Evolutionary conservation across 1,140 invertebrate genomes (phyloP).

Genomic region (Aporrectodea caliginosa): DNA sequence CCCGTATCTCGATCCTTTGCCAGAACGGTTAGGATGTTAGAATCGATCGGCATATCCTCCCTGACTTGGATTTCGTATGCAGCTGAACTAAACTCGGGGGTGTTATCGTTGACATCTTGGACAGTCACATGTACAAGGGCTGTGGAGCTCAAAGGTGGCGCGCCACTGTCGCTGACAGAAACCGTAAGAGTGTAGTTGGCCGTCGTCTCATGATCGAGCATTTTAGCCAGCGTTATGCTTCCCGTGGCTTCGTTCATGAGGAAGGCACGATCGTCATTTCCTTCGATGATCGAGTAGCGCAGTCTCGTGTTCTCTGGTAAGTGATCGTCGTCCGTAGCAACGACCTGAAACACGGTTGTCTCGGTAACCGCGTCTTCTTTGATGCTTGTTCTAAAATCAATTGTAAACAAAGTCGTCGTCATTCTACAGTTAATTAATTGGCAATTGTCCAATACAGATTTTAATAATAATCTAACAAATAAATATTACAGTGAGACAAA

Average conservation of each 20-base stretch:
- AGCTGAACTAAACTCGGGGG: constrained; percentile 8
- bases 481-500: too few relatives aligned
- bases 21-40: background rate
- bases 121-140: constrained; percentile 17
- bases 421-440: too few relatives aligned
- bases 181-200: constrained; percentile 61
- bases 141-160: constrained; percentile 11
- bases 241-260: constrained; percentile 70
- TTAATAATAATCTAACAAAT: too few relatives aligned
- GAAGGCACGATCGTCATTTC: constrained; percentile 73
- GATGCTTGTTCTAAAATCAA: too few relatives aligned
- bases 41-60: constrained; percentile 4
- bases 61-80: constrained; percentile 16
- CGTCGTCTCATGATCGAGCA: constrained; percentile 71
- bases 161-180: constrained; percentile 58
- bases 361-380: constrained; percentile 68
- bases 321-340: constrained; percentile 59
- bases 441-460: too few relatives aligned
- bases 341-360: constrained; percentile 65
- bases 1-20: constrained; percentile 37
- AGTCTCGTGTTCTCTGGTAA: constrained; percentile 62
- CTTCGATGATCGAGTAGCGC: constrained; percentile 69
- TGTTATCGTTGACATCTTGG: constrained; percentile 24
- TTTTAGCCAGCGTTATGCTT: constrained; percentile 71
- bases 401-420: too few relatives aligned